Base-by-base conservation (phyloP, 2,113 vertebrate species). In the Tenrec ecaudatus region DNA sequence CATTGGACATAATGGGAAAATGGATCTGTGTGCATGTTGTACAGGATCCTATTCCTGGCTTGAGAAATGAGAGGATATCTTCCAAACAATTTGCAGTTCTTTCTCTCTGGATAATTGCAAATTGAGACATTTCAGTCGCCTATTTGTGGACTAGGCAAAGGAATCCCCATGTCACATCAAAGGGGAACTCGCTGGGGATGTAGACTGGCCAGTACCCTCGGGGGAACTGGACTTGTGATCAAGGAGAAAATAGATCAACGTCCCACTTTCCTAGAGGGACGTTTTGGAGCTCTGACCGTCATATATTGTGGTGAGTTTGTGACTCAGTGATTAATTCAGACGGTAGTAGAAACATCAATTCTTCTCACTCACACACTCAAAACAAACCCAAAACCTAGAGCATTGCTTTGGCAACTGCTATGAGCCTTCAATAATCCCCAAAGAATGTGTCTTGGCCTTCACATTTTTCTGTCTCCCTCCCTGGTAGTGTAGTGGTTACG, bases 21-120 rank as follows among this genome's bases (percentile, higher is more conserved):
- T 11, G 17, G 23, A 19, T 80, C 38, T 75, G 29, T 89, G 27
- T 33, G 12, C 0, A n/a, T 76, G 8, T 93, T 89, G 85, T 77
- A 33, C 4, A n/a, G 60, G 62, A 29, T 53, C 19, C 10, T 62
- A 36, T 90, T 11, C 2, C 23, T 62, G 27, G 31, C 38, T 62
- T 10, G 69, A 75, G 47, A 82, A 79, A 78, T 27, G 69, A 77
- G 69, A 88, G 15, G 11, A 5, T 64, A 17, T 77, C 33, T 17
- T 38, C 47, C 16, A 69, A 1, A 17, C 15, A 82, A 27, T 4
- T 66, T 7, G 1, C 66, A 40, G 53, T 23, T 53, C 53, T n/a
- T 80, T 94, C 38, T 92, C 79, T 75, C 16, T 85, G 40, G 22
- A 83, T 23, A 89, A 22, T 23, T 95, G 22, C 11, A 93, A 88